Evolutionary conservation across 2,888 invertebrate genomes (phyloP).

Genomic region (Drosophila mettleri): DNA sequence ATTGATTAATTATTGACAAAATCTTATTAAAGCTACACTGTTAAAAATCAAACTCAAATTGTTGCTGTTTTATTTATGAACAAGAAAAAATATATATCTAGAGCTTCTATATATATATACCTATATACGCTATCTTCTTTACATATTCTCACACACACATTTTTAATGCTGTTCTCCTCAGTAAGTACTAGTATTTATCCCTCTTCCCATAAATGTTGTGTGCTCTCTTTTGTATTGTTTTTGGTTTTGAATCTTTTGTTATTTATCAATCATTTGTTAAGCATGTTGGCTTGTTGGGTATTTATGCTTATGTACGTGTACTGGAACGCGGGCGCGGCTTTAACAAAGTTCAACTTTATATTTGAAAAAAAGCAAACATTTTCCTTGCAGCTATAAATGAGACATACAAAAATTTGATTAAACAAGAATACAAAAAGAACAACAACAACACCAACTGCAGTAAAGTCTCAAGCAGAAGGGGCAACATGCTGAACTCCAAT

Average conservation of each 20-base stretch:
- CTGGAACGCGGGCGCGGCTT: conserved; percentile 68
- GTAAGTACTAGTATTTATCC: conserved; percentile 55
- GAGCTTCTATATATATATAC: conserved; percentile 9
- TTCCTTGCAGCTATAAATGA: conserved; percentile 60
- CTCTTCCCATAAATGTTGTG: conserved; percentile 55
- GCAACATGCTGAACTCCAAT: conserved; percentile 72
- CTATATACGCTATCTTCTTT: conserved; percentile 22
- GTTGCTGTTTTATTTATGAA: conserved; percentile 75
- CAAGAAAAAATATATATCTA: conserved; percentile 39
- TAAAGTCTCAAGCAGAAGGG: conserved; percentile 43
- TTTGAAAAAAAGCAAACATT: conserved; percentile 53
- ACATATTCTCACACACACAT: conserved; percentile 21
- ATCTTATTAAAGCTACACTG: conserved; percentile 75
- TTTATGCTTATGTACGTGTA: conserved; percentile 67
- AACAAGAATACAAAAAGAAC: conserved; percentile 26
- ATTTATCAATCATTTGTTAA: conserved; percentile 37
- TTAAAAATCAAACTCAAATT: conserved; percentile 68
- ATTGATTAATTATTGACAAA: conserved; percentile 42
- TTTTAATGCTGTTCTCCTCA: conserved; percentile 34
- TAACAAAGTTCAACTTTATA: conserved; percentile 32
- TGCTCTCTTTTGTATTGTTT: conserved; percentile 19
- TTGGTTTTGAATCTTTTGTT: conserved; percentile 19
- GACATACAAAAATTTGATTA: conserved; percentile 38
- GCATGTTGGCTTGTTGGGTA: conserved; percentile 79
- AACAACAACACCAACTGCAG: conserved; percentile 18